Evolutionary conservation across 2,113 vertebrate species (phyloP), one percentile per base, ranked within the genome.

Genomic region (Pelecanoides urinatrix): DNA sequence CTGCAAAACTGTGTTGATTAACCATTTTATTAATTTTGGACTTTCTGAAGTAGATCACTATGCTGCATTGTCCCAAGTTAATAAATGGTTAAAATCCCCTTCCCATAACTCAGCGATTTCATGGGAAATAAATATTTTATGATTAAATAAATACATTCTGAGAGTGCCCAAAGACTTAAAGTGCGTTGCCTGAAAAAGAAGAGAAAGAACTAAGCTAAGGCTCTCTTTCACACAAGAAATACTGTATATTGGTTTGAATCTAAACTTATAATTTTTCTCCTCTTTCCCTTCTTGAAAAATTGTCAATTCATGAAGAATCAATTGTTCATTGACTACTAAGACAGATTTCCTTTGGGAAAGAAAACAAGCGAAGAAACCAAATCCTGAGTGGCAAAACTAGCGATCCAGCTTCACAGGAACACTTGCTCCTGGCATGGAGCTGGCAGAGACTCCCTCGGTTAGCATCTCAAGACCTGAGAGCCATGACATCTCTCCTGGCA

Each of bases 281-380:
- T 75, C 21, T 65, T 90, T 49, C 19, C 45, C 32, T 36, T 32
- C 62, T 56, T 72, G 52, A 82, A 88, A 59, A 81, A 42, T 44
- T 13, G 50, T 62, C 11, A 29, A 1, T 71, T 82, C 20, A 34
- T 30, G 23, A 92, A 49, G 36, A 72, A 76, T 25, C 20, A 19
- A 22, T 70, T 79, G 21, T 70, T 86, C 67, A 29, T 6, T 76
- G 30, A 62, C 38, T 87, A 52, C 58, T 55, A 49, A 61, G 67
- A 13, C 17, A 55, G 53, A 29, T 66, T 93, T 65, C 44, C n/a
- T 63, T 66, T 76, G 45, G 36, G 63, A 93, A 87, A 44, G 77
- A 47, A 86, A 78, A n/a, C 27, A 83, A 81, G 38, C 32, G 47
- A 86, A 84, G 50, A 40, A 88, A 90, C 45, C 16, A 56, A 91